Evolutionary conservation across 1,140 invertebrate genomes (phyloP).

Genomic region (Lineus longissimus): DNA sequence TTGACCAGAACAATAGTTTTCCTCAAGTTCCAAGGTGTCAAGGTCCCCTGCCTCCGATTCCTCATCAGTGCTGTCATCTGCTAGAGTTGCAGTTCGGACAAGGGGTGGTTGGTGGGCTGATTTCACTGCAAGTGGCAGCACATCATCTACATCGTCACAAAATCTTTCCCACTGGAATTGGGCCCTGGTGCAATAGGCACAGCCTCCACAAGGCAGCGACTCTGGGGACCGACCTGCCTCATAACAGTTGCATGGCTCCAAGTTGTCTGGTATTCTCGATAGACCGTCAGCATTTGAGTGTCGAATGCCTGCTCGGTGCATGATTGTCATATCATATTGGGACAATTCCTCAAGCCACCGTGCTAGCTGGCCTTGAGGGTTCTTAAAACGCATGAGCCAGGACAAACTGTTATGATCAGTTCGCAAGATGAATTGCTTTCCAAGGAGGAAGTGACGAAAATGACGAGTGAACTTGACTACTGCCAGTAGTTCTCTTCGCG

Average conservation of each 20-base stretch:
- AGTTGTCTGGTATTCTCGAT: conserved; percentile 1
- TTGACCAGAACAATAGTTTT: no score
- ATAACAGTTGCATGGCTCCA: not conserved
- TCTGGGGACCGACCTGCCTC: not conserved
- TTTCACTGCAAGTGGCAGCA: no score
- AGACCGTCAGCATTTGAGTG: conserved; percentile 26
- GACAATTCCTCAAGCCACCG: conserved; percentile 24
- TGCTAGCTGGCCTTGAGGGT: conserved; percentile 18
- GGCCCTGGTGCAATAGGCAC: no score
- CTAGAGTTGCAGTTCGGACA: no score
- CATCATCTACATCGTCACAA: no score
- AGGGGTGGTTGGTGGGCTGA: no score
- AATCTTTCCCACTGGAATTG: no score
- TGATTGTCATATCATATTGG: conserved; percentile 26
- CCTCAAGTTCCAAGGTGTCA: no score
- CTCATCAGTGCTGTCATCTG: no score
- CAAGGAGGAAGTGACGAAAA: conserved; percentile 16
- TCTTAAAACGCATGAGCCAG: conserved; percentile 3
- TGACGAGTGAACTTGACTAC: conserved; percentile 3
- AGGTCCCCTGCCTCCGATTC: no score
- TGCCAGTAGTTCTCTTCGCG: conserved; percentile 17
- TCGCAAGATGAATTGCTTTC: conserved; percentile 13
- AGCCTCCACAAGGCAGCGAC: conserved; percentile 11
- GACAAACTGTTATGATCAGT: conserved; percentile 20
- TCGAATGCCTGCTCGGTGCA: conserved; percentile 17